phyloP scores from a whole-genome alignment of 92 coral and sea anemone genomes.

The Micromussa lordhowensis region DNA sequence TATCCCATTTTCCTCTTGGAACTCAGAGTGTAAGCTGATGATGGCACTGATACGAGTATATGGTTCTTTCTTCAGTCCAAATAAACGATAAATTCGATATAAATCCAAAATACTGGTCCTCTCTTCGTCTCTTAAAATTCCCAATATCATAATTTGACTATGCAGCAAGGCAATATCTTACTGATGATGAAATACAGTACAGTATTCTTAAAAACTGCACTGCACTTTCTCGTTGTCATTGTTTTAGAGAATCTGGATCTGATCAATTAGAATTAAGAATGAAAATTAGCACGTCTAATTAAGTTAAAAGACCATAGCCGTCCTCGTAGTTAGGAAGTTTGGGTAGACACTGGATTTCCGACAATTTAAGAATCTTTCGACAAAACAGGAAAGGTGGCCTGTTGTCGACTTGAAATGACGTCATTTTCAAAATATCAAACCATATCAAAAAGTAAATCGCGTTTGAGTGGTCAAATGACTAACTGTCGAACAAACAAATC shows the following conservation, averaged over 20 bases:
- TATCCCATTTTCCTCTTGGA: background rate
- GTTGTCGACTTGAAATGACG: conserved; percentile 2
- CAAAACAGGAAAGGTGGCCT: conserved; percentile 41
- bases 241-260: background rate
- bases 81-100: background rate
- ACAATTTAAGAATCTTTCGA: conserved; percentile 6
- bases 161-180: background rate
- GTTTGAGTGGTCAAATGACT: background rate
- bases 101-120: background rate
- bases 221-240: background rate
- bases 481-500: background rate
- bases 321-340: no score
- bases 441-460: background rate
- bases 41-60: no score
- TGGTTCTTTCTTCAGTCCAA: no score
- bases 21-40: background rate
- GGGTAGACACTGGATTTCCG: conserved; percentile 2
- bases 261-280: background rate
- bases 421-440: conserved; percentile 5
- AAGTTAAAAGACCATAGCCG: background rate
- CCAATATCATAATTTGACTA: background rate
- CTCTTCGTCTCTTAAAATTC: background rate
- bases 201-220: background rate
- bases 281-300: background rate
- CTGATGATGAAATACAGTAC: background rate